Conservation (phyloP, 2,888 invertebrate species). For the Sphecodes monilicornis region DNA sequence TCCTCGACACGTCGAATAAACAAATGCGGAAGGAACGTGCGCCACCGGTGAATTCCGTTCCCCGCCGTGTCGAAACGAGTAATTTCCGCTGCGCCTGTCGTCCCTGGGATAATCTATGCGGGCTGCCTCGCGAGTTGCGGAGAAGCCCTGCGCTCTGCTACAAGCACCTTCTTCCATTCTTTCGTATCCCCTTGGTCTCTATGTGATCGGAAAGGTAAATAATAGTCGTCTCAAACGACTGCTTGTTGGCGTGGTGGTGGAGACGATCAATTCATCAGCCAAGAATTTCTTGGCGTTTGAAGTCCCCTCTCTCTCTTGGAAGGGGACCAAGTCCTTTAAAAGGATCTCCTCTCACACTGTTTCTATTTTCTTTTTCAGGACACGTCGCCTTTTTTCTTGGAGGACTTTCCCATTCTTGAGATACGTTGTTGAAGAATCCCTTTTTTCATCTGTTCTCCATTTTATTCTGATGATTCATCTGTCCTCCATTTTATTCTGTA, state of each 20-base stretch:
- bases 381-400: background rate
- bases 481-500: no score
- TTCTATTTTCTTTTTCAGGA: background rate
- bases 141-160: background rate
- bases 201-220: slow-evolving; percentile 1
- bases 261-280: background rate
- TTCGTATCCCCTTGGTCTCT: background rate
- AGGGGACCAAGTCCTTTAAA: background rate
- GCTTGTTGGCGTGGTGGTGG: background rate
- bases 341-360: background rate
- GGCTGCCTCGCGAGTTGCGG: slow-evolving; percentile 4
- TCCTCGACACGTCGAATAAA: slow-evolving; percentile 74
- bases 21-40: slow-evolving; percentile 68
- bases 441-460: no score
- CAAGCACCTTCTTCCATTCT: background rate
- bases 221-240: background rate
- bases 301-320: background rate
- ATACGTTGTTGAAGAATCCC: no score
- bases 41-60: slow-evolving; percentile 40
- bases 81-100: slow-evolving; percentile 55
- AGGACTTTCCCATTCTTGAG: background rate
- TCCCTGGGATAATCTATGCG: slow-evolving; percentile 52
- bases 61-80: slow-evolving; percentile 54
- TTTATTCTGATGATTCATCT: no score
- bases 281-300: background rate